Evolutionary conservation across 2,113 vertebrate species (phyloP).

Genomic region (Istiophorus platypterus): DNA sequence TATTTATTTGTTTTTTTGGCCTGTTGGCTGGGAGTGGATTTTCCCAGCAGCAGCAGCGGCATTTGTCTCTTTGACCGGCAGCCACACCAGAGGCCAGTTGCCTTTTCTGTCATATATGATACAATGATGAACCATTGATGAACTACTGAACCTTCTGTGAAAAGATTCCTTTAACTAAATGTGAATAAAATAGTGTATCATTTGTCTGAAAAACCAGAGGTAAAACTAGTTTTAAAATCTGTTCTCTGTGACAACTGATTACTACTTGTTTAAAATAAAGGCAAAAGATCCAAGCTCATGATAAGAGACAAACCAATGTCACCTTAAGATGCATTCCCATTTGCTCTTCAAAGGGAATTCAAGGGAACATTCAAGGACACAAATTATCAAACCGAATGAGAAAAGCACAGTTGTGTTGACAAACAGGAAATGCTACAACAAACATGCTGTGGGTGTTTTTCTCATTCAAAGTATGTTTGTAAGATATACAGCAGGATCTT

Average conservation of each 20-base stretch:
- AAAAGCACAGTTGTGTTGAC: conserved; percentile 24
- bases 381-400: conserved; percentile 40
- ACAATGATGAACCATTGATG: conserved; percentile 6
- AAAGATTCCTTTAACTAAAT: not conserved
- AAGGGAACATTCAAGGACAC: conserved; percentile 36
- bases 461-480: conserved; percentile 10
- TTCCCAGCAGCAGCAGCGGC: conserved; percentile 70
- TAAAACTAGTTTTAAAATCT: not conserved
- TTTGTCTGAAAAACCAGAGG: not conserved
- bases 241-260: not conserved
- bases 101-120: conserved; percentile 31
- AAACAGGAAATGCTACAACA: conserved; percentile 57
- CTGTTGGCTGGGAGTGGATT: conserved; percentile 71
- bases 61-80: conserved; percentile 50
- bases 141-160: not conserved
- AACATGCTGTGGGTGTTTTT: conserved; percentile 22
- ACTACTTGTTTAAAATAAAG: not conserved
- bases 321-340: conserved; percentile 13
- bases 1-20: conserved; percentile 67
- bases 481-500: conserved; percentile 13
- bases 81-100: conserved; percentile 39
- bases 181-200: accelerated
- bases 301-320: not conserved
- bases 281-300: not conserved
- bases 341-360: conserved; percentile 31